Base-by-base conservation (phyloP, 2,888 invertebrate species). In the Cylloceria caligata region DNA sequence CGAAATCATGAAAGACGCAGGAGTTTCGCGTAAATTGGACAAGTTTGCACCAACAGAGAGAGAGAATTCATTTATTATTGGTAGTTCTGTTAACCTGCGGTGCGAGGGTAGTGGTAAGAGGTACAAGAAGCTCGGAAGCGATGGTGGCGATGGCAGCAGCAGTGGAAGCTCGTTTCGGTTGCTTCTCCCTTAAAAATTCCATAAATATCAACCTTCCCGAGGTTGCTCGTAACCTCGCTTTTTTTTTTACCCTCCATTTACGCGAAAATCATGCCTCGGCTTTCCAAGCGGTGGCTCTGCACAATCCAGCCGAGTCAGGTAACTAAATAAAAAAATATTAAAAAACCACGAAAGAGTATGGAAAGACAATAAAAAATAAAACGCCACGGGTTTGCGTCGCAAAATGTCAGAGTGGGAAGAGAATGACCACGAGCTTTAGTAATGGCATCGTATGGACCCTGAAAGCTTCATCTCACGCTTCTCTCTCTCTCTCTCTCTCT, bases 191-290 rank as follows among this genome's bases (percentile, higher is more conserved):
- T 80, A 79, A 82, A 84, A 85, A 84, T 83, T 86, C 83, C 84
- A 86, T 86, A 86, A 87, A 87, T 87, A 84, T 85, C 84, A 83
- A 64, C 69, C 77, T 27, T 69, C 30, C 52, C 62, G 62, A 62
- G 82, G 79, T 84, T 77, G 55, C 45, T 24, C 55, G 57, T 42
- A 67, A 45, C 34, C 57, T 24, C 60, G 36, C 39, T 74, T 55
- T 30, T 52, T 55, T 77, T n/a, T n/a, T n/a, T n/a, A n/a, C 77
- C 73, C 83, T 83, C 82, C 81, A 85, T 86, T 86, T 82, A 67
- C 69, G 76, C 74, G 68, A 77, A 83, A 73, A 81, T 86, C 83
- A 80, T 81, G 76, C 74, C 68, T 30, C 67, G 27, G 68, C 36
- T 69, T 81, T 74, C 72, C 75, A 67, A 57, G 11, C 5, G 67